A percentile compares a stretch with the other conserved stretches of the same genome.
phyloP scores from a whole-genome alignment of 1,140 invertebrate genomes.

The Drosophila bipectinata region DNA sequence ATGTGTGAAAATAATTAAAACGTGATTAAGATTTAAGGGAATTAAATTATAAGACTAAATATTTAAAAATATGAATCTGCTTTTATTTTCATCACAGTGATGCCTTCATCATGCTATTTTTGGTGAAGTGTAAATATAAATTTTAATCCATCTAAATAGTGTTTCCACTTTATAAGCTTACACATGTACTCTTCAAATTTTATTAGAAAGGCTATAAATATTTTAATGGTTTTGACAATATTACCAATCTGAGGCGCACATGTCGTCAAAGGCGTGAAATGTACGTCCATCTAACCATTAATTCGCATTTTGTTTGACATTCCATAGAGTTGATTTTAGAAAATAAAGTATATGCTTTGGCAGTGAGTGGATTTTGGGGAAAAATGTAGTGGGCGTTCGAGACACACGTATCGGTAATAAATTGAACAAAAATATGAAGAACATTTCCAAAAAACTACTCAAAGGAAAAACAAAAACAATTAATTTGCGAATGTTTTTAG shows the following conservation, averaged over 20 bases:
- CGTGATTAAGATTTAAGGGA: not conserved
- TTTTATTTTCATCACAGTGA: not conserved
- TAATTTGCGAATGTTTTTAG: not conserved
- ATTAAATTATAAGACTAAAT: not conserved
- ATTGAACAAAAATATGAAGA: constrained; percentile 45
- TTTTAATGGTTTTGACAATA: constrained; percentile 52
- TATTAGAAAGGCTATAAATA: constrained; percentile 58
- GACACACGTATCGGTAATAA: constrained; percentile 64
- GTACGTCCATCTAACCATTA: constrained; percentile 38
- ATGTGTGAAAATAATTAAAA: constrained; percentile 42
- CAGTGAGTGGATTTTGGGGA: constrained; percentile 21
- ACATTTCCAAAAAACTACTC: constrained; percentile 28
- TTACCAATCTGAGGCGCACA: constrained; percentile 25
- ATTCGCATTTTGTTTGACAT: constrained; percentile 66
- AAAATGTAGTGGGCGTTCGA: constrained; percentile 50
- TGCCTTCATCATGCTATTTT: not conserved
- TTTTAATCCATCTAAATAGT: constrained; percentile 12
- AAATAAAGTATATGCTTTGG: constrained; percentile 16
- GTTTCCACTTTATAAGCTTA: constrained; percentile 36
- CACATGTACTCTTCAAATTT: constrained; percentile 21
- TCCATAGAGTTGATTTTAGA: constrained; percentile 50
- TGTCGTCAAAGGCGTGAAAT: constrained; percentile 50
- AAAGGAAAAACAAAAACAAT: not conserved
- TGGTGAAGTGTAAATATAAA: not conserved
- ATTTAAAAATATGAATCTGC: too few species aligned